A percentile compares a stretch with the other conserved stretches of the same genome.
Evolutionary conservation across 2,113 vertebrate genomes (phyloP).

Genomic region (Cromileptes altivelis): DNA sequence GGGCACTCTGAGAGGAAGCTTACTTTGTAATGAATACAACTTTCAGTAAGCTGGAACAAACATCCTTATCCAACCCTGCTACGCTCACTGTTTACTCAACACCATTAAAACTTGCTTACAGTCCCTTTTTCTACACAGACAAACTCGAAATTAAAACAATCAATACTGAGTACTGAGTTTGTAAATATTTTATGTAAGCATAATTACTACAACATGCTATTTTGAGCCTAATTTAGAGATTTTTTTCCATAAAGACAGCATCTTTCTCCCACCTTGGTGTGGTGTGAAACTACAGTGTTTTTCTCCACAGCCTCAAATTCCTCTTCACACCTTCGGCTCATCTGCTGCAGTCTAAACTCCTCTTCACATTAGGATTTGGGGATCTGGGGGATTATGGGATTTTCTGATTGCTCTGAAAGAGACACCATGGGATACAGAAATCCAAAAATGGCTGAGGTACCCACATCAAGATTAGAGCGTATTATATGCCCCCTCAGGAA

Average conservation of each 20-base stretch:
- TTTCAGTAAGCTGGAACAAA: slow-evolving; percentile 10
- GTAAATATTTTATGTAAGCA: slow-evolving; percentile 13
- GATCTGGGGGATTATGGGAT: slow-evolving; percentile 80
- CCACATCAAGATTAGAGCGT: slow-evolving; percentile 78
- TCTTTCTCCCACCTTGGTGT: slow-evolving; percentile 12
- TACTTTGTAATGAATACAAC: not conserved
- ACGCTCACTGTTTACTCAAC: not conserved
- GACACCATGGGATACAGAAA: slow-evolving; percentile 71
- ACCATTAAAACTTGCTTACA: not conserved
- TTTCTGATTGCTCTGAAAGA: slow-evolving; percentile 77
- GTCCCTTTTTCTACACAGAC: not conserved
- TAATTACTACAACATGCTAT: not conserved
- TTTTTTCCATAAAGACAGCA: not conserved
- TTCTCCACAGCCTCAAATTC: slow-evolving; percentile 35
- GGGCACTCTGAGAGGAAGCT: not conserved
- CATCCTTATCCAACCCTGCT: not conserved
- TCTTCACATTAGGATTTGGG: slow-evolving; percentile 68
- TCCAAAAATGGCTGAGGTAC: slow-evolving; percentile 76
- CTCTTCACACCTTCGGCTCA: slow-evolving; percentile 54
- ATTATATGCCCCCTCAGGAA: slow-evolving; percentile 56
- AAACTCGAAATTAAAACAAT: slow-evolving; percentile 25
- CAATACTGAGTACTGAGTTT: not conserved
- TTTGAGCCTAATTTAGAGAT: not conserved
- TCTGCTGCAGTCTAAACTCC: slow-evolving; percentile 60
- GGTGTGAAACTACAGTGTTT: slow-evolving; percentile 19